Conservation (phyloP, 2,888 invertebrate species). For the Netelia fuscicornis region DNA sequence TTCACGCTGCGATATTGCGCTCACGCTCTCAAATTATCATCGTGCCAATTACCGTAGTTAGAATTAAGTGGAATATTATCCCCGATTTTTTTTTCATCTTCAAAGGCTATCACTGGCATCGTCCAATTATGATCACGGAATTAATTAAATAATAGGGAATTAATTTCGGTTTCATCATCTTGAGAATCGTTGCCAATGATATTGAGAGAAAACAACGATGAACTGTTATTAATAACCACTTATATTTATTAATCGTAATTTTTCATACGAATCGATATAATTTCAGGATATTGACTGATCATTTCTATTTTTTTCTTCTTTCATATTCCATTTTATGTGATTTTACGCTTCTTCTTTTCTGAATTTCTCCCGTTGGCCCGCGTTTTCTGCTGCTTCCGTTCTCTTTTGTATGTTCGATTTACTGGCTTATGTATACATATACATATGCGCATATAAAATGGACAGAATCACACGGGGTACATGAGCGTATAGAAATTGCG, state of each 20-base stretch:
- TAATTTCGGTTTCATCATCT: background rate
- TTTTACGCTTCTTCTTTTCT: slow-evolving; percentile 20
- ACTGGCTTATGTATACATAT: background rate
- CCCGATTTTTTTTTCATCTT: background rate
- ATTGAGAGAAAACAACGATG: background rate
- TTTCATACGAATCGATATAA: background rate
- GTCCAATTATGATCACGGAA: background rate
- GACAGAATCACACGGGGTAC: slow-evolving; percentile 49
- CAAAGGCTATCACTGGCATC: background rate
- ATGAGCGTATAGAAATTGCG: slow-evolving; percentile 76
- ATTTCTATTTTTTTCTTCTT: background rate
- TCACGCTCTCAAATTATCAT: slow-evolving; percentile 54
- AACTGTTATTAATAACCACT: background rate
- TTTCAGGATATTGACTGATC: background rate
- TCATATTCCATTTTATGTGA: background rate
- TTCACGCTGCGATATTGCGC: slow-evolving; percentile 65
- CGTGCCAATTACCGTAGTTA: slow-evolving; percentile 43
- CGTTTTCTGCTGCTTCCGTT: slow-evolving; percentile 47
- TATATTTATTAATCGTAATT: too few species aligned
- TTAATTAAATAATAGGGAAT: background rate
- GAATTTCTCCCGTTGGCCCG: slow-evolving; percentile 65
- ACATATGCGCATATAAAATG: slow-evolving; percentile 31
- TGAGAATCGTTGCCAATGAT: background rate
- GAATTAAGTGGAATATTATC: slow-evolving; percentile 31
- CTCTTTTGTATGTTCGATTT: slow-evolving; percentile 39